Evolutionary conservation across 1,140 invertebrate species (phyloP), one percentile per base, ranked within the genome.

Genomic region (Pogonomyrmex californicus): DNA sequence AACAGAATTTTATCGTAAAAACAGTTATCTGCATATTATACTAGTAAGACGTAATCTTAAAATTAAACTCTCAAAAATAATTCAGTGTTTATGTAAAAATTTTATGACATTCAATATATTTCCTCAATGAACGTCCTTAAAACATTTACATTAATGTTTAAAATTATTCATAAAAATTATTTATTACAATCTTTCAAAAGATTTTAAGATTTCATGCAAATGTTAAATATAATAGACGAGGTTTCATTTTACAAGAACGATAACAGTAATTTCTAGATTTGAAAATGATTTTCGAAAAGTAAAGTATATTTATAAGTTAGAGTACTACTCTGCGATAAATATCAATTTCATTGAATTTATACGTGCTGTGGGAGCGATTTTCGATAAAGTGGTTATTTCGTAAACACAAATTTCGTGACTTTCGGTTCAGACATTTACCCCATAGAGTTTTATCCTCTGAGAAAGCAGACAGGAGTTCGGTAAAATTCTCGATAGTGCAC

Each of bases 401-500:
- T 44, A 68, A 79, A 79, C 47, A 41, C 63, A 68, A 54, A 79
- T 36, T 79, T 68, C 14, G 76, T 66, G 30, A 47, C 38, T 77
- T 58, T n/a, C 17, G 17, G 1, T 44, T 23, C 23, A 70, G 49
- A 70, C 30, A 12, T 10, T 17, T 54, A 17, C 30, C 17, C 44
- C 56, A 23, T 30, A 33, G 49, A 65, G 36, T 75, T 79, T 62
- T 5, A n/a, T 23, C 62, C 41, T 73, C 10, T 30, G 14, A 17
- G 17, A 33, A 41, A 60, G 54, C 14, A 71, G 66, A 60, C 2
- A 23, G 12, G 65, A 44, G 23, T 58, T 44, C 38, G 65, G 51
- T 71, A 82, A 82, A 82, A 82, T 38, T 82, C 38, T 33, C 51
- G 49, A 71, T 71, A 71, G 65, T 58, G 30, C 65, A 63, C 33